These are phyloP conservation scores for Drosophila micromelanica DNA, from an alignment of 1,140 invertebrate species.

Conservation along the genomic window DNA sequence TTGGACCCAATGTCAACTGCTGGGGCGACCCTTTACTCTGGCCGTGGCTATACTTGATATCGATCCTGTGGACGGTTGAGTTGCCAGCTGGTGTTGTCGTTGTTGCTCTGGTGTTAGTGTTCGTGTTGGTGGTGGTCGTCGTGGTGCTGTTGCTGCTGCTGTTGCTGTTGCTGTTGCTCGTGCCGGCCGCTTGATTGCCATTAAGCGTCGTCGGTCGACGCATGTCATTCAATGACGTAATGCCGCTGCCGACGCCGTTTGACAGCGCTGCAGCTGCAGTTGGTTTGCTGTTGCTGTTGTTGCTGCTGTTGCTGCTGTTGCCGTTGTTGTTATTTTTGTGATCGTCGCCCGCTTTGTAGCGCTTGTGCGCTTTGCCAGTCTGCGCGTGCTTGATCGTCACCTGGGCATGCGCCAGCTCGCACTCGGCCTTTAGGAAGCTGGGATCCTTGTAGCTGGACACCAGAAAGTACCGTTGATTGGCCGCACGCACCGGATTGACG, in stretches of 20 bases:
- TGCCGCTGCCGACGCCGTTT: background rate
- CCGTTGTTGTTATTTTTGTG: constrained; percentile 58
- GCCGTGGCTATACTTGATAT: constrained; percentile 53
- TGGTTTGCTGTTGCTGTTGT: constrained; percentile 3
- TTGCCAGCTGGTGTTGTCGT: constrained; percentile 18
- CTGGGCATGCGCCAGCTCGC: constrained; percentile 81
- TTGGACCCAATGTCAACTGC: constrained; percentile 20
- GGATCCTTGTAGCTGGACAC: constrained; percentile 73
- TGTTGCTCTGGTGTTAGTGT: constrained; percentile 13
- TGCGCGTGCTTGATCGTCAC: constrained; percentile 41
- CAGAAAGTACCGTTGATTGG: constrained; percentile 76
- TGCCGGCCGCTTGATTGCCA: constrained; percentile 62
- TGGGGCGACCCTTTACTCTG: constrained; percentile 12
- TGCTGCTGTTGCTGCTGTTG: constrained; percentile 1
- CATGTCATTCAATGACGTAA: constrained; percentile 58
- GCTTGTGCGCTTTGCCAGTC: constrained; percentile 26
- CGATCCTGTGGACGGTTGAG: constrained; percentile 57
- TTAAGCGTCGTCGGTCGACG: constrained; percentile 67
- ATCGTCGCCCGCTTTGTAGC: constrained; percentile 48
- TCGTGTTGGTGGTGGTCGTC: constrained; percentile 17
- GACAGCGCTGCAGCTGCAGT: background rate
- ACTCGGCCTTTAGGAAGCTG: constrained; percentile 78
- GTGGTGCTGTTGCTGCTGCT: constrained; percentile 28
- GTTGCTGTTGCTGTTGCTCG: constrained; percentile 40
- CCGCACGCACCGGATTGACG: constrained; percentile 66